Evolutionary conservation across 2,113 vertebrate genomes (phyloP).

Genomic region (Nothoprocta pentlandii): DNA sequence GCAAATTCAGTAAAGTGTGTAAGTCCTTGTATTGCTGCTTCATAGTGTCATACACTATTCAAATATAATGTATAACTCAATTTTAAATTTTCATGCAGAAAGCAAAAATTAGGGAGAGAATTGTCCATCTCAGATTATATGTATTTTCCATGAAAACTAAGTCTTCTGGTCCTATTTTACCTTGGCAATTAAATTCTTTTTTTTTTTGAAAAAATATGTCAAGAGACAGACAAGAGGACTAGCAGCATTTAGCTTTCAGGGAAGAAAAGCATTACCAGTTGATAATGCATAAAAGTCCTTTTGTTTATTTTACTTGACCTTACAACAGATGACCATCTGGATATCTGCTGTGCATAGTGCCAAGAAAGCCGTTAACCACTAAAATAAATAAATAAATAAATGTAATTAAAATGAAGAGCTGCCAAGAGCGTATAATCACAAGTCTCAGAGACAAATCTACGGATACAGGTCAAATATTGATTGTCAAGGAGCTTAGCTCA

Average conservation of each 20-base stretch:
- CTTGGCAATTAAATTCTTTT: neutral
- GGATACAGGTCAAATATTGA: conserved; percentile 39
- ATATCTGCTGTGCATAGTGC: neutral
- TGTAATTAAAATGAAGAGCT: conserved; percentile 59
- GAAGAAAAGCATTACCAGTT: neutral
- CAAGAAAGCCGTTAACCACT: conserved; percentile 28
- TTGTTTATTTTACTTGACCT: conserved; percentile 60
- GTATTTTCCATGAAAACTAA: neutral
- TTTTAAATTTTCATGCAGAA: neutral
- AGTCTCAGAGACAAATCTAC: neutral
- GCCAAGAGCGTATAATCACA: conserved; percentile 11
- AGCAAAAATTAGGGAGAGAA: neutral
- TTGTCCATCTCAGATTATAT: neutral
- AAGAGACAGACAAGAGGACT: neutral
- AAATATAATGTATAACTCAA: neutral
- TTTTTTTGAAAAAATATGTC: neutral
- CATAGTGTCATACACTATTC: neutral
- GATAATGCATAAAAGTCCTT: neutral
- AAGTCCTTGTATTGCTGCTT: neutral
- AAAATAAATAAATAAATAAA: conserved; percentile 69
- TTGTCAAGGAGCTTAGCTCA: neutral
- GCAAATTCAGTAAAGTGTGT: neutral
- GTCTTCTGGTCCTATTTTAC: neutral
- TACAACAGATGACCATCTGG: conserved; percentile 55
- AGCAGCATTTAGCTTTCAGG: neutral